A percentile compares a stretch with the other conserved stretches of the same genome.
These are phyloP conservation scores for Adineta ricciae DNA, from an alignment of 2,888 invertebrate genomes.

Conservation along the genomic window DNA sequence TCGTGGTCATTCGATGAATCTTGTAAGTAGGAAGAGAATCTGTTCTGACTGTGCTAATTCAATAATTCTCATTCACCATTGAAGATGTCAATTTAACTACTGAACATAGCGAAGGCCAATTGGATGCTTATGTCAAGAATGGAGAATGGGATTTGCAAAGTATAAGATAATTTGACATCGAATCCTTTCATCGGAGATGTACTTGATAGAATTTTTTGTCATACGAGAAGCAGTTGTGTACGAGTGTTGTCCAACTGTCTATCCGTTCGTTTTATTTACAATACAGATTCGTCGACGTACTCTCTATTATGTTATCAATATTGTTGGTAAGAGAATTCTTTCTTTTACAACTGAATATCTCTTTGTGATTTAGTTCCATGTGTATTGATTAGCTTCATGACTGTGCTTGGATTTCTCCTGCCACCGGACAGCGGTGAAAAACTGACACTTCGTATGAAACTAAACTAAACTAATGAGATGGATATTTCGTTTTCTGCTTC, in stretches of 20 bases:
- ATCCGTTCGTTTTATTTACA: slow-evolving; percentile 27
- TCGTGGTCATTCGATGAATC: background rate
- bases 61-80: background rate
- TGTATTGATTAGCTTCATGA: slow-evolving; percentile 28
- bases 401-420: slow-evolving; percentile 25
- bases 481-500: too few relatives aligned
- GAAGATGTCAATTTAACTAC: slow-evolving; percentile 18
- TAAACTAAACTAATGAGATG: background rate
- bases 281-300: slow-evolving; percentile 26
- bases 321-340: background rate
- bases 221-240: background rate
- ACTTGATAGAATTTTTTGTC: background rate
- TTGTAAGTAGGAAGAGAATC: background rate
- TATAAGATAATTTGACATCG: background rate
- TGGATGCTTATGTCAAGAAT: slow-evolving; percentile 28
- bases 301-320: slow-evolving; percentile 27
- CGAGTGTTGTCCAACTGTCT: slow-evolving; percentile 31
- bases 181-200: background rate
- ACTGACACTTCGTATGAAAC: slow-evolving; percentile 1
- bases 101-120: slow-evolving; percentile 23
- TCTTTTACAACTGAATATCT: background rate
- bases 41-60: background rate
- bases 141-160: slow-evolving; percentile 32
- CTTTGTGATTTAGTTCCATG: slow-evolving; percentile 19
- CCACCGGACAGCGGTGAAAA: slow-evolving; percentile 32